Evolutionary conservation across 2,888 invertebrate genomes (phyloP).

Genomic region (Aromia moschata): DNA sequence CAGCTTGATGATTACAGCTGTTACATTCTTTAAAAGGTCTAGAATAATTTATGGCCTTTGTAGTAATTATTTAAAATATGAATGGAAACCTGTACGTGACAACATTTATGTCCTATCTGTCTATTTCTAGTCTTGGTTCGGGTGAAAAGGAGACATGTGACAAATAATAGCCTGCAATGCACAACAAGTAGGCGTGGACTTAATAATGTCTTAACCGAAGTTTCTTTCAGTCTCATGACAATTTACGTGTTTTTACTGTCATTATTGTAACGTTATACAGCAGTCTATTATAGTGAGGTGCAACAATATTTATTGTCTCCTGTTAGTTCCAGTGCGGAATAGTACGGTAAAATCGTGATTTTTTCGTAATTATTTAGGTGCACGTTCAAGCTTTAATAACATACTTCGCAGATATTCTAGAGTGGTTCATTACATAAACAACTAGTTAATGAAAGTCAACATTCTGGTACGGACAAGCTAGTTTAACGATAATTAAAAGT

Average conservation of each 20-base stretch:
- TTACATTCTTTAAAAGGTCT: no score
- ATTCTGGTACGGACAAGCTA: neutral
- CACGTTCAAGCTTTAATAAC: neutral
- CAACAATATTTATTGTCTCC: slow-evolving; percentile 18
- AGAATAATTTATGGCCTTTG: no score
- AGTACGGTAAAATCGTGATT: slow-evolving; percentile 17
- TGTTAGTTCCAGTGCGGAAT: slow-evolving; percentile 21
- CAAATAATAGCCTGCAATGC: neutral
- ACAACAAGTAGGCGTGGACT: slow-evolving; percentile 22
- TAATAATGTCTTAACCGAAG: slow-evolving; percentile 8
- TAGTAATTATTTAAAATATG: no score
- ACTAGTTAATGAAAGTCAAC: slow-evolving; percentile 9
- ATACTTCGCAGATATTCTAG: neutral
- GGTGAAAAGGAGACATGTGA: no score
- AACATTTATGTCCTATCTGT: no score
- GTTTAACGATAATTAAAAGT: neutral
- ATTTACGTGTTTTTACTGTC: slow-evolving; percentile 25
- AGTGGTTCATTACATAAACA: slow-evolving; percentile 9
- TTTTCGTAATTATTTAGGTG: slow-evolving; percentile 8
- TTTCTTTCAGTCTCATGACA: slow-evolving; percentile 22
- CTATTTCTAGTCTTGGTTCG: no score
- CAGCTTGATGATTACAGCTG: no score
- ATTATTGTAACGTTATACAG: slow-evolving; percentile 16
- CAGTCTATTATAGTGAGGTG: slow-evolving; percentile 22
- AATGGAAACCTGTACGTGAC: no score